Percentiles rank a stretch among this genome's conserved stretches.
phyloP scores from a whole-genome alignment of 2,797 vertebrate genomes.

The Typhlichthys subterraneus region DNA sequence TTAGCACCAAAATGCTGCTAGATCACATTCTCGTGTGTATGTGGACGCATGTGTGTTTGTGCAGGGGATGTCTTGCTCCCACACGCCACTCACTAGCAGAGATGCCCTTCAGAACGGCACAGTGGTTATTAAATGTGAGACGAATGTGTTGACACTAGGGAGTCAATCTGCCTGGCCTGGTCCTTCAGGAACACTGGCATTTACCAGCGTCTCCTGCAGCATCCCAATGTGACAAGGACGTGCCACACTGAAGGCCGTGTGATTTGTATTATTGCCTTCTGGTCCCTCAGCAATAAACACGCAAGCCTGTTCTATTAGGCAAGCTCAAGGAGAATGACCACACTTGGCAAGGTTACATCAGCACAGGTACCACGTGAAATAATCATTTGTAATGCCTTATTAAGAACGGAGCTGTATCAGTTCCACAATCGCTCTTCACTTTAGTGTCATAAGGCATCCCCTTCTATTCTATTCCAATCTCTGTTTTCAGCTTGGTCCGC shows the following conservation, averaged over 20 bases:
- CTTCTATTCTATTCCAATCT: constrained; percentile 1
- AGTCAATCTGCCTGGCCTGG: constrained; percentile 30
- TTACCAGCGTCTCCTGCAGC: constrained; percentile 44
- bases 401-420: not conserved
- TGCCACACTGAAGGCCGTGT: constrained; percentile 40
- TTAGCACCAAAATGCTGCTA: not conserved
- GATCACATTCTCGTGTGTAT: not conserved
- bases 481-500: not conserved
- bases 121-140: constrained; percentile 54
- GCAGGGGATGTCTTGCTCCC: constrained; percentile 21
- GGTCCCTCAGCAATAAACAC: constrained; percentile 19
- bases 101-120: constrained; percentile 44
- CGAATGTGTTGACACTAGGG: constrained; percentile 29
- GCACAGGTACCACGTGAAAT: constrained; percentile 16
- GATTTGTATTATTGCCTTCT: constrained; percentile 30
- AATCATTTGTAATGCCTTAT: constrained; percentile 4
- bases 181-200: constrained; percentile 55
- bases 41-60: not conserved
- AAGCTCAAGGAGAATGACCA: constrained; percentile 7
- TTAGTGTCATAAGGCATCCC: constrained; percentile 23
- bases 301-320: constrained; percentile 5
- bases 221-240: constrained; percentile 55
- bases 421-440: constrained; percentile 9
- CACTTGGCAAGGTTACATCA: constrained; percentile 39
- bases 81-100: constrained; percentile 31